Conservation (phyloP, 2,113 vertebrate species). For the Formicarius rufipectus region DNA sequence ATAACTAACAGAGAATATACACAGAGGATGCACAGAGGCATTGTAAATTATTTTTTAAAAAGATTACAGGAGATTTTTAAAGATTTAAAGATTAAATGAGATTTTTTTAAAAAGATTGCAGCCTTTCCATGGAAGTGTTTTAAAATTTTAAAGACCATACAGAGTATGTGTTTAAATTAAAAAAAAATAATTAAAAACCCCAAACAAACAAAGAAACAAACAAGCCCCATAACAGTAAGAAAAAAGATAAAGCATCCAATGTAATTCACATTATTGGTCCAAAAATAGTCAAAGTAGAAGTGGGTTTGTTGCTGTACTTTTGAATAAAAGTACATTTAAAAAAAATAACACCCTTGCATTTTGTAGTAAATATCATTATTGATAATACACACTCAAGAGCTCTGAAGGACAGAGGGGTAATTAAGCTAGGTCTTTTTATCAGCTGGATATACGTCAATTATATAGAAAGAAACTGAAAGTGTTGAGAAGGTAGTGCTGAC, state of each 20-base stretch:
- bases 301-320: background rate
- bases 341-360: background rate
- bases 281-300: background rate
- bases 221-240: accelerated
- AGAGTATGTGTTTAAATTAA: background rate
- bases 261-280: background rate
- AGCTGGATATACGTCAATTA: background rate
- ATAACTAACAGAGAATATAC: background rate
- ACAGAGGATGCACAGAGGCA: background rate
- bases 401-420: background rate
- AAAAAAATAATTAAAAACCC: background rate
- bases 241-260: background rate
- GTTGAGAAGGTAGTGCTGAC: background rate
- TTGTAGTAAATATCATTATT: accelerated
- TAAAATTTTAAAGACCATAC: background rate
- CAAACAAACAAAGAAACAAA: background rate
- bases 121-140: background rate
- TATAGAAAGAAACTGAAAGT: background rate
- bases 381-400: background rate
- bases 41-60: background rate
- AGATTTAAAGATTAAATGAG: background rate
- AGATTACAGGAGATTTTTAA: background rate
- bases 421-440: background rate
- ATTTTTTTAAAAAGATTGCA: background rate
- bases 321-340: background rate